Conservation (phyloP, 2,797 vertebrate genomes). For the Lepilemur septentrionalis region DNA sequence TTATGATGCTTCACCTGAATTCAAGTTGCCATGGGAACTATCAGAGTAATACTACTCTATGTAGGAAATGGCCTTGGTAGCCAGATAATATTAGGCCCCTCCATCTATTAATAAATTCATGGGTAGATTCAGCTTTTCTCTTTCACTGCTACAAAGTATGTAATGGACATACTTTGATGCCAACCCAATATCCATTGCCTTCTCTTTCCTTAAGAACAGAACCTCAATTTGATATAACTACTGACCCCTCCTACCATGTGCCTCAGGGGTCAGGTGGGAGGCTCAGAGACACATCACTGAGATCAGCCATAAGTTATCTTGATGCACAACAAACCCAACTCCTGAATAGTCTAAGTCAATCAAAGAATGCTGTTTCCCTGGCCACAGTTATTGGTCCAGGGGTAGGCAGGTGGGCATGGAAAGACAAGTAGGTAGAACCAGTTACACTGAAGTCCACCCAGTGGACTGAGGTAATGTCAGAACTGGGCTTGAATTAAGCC, state of each 20-base stretch:
- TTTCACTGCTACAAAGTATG: not conserved
- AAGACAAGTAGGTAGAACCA: not conserved
- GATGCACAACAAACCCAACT: not conserved
- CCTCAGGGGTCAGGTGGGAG: not conserved
- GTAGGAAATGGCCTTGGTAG: not conserved
- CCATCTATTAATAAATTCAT: not conserved
- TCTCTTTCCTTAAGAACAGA: not conserved
- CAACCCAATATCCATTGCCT: not conserved
- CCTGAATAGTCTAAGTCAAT: not conserved
- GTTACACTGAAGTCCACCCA: not conserved
- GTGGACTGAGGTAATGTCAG: not conserved
- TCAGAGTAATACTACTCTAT: constrained; percentile 21
- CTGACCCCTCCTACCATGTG: not conserved
- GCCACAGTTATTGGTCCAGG: not conserved
- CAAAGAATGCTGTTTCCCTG: not conserved
- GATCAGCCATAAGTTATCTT: not conserved
- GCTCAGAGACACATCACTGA: not conserved
- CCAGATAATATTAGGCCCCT: not conserved
- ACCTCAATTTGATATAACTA: not conserved
- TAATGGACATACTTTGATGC: not conserved
- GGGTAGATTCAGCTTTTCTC: not conserved
- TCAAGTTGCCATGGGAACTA: constrained; percentile 47
- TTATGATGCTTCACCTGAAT: constrained; percentile 40
- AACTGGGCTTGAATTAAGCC: not conserved
- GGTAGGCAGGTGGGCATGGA: not conserved